Evolutionary conservation across 1,140 invertebrate genomes (phyloP), one percentile per base, ranked within the genome.

Genomic region (Eupeodes corollae): DNA sequence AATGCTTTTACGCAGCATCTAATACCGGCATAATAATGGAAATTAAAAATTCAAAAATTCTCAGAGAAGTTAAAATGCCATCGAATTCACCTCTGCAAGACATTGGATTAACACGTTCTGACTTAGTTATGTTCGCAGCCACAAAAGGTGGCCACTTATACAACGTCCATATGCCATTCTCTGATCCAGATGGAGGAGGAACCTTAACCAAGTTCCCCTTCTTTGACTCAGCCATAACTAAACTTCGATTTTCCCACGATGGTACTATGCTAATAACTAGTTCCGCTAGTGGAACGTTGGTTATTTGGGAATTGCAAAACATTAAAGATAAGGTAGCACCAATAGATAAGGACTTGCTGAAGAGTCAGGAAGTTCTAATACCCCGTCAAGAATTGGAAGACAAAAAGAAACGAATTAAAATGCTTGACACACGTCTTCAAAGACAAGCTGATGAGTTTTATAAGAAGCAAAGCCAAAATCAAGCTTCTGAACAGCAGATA

Each of bases 291-390:
- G 83, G 88, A 0, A 82, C 81, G 0, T 74, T 95, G 13, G 84
- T 87, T 45, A 74, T 94, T 47, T 96, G 91, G 91, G 80, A 82
- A 58, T 62, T 94, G 30, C 72, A 78, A 2, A 82, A 84, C 55
- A 75, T 78, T 14, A 86, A 91, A 56, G 82, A 80, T 2, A 78
- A 81, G 63, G 71, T 79, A 1, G 69, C 83, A 6, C 78, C 79
- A 44, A 61, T 83, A 38, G 82, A 86, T 57, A 80, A 82, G 62
- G 84, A 89, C 52, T 75, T 86, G 41, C 68, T 75, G 19, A 84
- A 84, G 56, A 82, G 82, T 1, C 82, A 81, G 46, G 88, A 92
- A 60, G 79, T 86, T 15, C 60, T 87, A 16, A 84, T 87, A 43
- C 75, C 77, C 16, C 75, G 78, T 50, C 69, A 63, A 16, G 77